Percentiles rank a stretch among this genome's conserved stretches.
Conservation (phyloP, 2,888 invertebrate genomes). For the Limnephilus rhombicus region DNA sequence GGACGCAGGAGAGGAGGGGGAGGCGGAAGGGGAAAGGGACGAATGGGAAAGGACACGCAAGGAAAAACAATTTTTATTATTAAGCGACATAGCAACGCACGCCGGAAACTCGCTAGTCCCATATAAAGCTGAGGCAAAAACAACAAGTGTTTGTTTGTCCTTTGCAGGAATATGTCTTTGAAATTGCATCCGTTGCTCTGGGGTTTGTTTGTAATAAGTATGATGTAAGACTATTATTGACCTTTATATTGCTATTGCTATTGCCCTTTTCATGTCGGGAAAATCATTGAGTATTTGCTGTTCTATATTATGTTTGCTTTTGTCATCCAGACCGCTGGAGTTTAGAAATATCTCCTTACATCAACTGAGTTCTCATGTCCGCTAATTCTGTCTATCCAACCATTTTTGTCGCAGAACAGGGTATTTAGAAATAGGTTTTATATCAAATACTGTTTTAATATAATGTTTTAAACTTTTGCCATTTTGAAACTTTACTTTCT, state of each 20-base stretch:
- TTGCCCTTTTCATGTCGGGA: conserved; percentile 58
- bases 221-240: conserved; percentile 50
- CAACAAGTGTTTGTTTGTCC: not conserved
- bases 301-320: conserved; percentile 64
- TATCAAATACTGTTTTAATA: too few species aligned
- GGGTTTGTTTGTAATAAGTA: conserved; percentile 41
- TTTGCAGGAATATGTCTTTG: not conserved
- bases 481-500: too few species aligned
- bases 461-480: too few species aligned
- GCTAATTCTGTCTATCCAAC: conserved; percentile 53
- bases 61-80: too few species aligned
- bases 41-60: too few species aligned
- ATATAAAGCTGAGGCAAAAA: not conserved
- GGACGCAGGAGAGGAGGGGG: too few species aligned
- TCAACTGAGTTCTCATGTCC: conserved; percentile 33
- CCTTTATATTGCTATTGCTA: conserved; percentile 52
- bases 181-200: not conserved
- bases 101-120: too few species aligned
- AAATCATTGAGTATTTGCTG: conserved; percentile 50
- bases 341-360: conserved; percentile 58
- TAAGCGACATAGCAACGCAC: too few species aligned
- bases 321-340: conserved; percentile 60
- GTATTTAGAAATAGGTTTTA: conserved; percentile 15
- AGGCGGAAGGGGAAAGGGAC: too few species aligned
- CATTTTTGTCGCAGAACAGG: conserved; percentile 30